Evolutionary conservation across 2,888 invertebrate species (phyloP), one percentile per base, ranked within the genome.

Genomic region (Globia sparganii): DNA sequence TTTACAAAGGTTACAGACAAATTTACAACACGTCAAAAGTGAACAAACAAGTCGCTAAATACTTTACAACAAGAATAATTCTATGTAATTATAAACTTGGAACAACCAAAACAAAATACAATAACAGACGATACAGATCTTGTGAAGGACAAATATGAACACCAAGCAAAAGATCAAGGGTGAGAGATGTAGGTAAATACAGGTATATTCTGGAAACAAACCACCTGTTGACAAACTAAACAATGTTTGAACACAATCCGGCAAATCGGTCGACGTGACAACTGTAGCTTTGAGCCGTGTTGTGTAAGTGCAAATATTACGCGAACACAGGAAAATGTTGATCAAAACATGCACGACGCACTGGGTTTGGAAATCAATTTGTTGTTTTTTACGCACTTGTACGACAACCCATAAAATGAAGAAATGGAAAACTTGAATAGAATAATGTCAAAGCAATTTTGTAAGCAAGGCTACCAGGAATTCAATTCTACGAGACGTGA

Each of bases 211-310:
- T 70, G 40, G 56, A 80, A 73, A 65, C 61, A 64, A 76, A 75
- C 37, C 72, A 68, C 80, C 75, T 71, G 70, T 67, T 75, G 85
- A 74, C 56, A 80, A 77, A 75, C 66, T 69, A 84, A 75, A 67
- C 61, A 66, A 70, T 78, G 78, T 78, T 78, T 73, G 75, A 74
- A 72, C 73, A 85, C 79, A 79, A 77, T 77, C 58, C 62, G 65
- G 56, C 65, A 58, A 65, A 72, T 77, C 68, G 58, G 58, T 67
- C 65, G 75, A 73, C 70, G 67, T 72, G 80, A 82, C 75, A 74
- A 64, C 53, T 64, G 53, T 81, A 56, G 40, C 68, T 25, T 65
- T 61, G 74, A 62, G 69, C 15, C 8, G n/a, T 34, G 62, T 84
- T 84, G 64, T 81, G 77, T 58, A 67, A 74, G 49, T 43, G 71